Conservation (phyloP, 1,140 invertebrate species). For the Pseudomyrmex sp. region DNA sequence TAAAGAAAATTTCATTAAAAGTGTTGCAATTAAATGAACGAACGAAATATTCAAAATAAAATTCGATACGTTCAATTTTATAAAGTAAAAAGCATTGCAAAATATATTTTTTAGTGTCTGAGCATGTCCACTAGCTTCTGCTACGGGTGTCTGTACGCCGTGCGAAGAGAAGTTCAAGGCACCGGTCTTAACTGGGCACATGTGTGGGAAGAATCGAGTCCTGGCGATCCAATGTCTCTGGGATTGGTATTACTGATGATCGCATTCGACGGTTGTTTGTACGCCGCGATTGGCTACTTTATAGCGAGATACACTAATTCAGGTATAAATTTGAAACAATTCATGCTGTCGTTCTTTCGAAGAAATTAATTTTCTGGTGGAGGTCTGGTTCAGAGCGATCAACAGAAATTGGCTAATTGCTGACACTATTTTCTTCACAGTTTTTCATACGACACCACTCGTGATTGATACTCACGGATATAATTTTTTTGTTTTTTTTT, state of each 20-base stretch:
- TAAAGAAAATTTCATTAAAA: not conserved
- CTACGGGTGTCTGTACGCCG: constrained; percentile 87
- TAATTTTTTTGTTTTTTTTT: not conserved
- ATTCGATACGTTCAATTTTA: not conserved
- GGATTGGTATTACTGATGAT: constrained; percentile 80
- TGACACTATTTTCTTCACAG: constrained; percentile 2
- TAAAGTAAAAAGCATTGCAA: not conserved
- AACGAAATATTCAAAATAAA: too few species aligned
- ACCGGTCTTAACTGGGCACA: constrained; percentile 83
- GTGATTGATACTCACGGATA: not conserved
- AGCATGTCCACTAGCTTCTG: constrained; percentile 88
- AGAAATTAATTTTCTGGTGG: constrained; percentile 56
- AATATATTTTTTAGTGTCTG: constrained; percentile 82
- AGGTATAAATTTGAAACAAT: constrained; percentile 71
- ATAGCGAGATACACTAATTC: constrained; percentile 79
- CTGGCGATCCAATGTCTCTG: constrained; percentile 84
- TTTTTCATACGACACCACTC: not conserved
- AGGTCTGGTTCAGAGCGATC: constrained; percentile 53
- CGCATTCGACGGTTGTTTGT: constrained; percentile 81
- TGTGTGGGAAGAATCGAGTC: constrained; percentile 84
- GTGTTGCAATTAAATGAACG: not conserved
- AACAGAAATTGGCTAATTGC: constrained; percentile 27
- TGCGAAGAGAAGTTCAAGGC: constrained; percentile 87
- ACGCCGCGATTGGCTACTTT: constrained; percentile 79
- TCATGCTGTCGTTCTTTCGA: not conserved